Evolutionary conservation across 2,888 invertebrate species (phyloP).

Genomic region (Leptinotarsa rubiginosa): DNA sequence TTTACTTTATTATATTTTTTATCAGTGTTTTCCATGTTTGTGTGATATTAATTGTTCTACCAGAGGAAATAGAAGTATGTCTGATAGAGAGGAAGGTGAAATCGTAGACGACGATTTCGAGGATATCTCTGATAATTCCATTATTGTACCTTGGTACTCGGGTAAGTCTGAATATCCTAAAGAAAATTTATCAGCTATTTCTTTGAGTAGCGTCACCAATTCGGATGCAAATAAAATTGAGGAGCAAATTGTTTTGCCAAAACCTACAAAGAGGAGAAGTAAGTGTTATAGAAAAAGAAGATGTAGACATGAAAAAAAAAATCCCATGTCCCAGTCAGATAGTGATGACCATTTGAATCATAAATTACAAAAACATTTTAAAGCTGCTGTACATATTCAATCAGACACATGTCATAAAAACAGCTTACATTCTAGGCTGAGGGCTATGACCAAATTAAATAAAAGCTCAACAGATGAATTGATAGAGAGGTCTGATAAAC

Average conservation of each 20-base stretch:
- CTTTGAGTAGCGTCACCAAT: conserved; percentile 65
- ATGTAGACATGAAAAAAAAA: conserved; percentile 25
- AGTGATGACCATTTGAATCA: conserved; percentile 54
- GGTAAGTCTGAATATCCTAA: conserved; percentile 64
- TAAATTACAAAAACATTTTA: conserved; percentile 65
- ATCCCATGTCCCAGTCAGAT: conserved; percentile 47
- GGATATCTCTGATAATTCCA: conserved; percentile 64
- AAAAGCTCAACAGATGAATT: conserved; percentile 31
- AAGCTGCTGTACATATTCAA: conserved; percentile 69
- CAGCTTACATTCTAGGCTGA: conserved; percentile 59
- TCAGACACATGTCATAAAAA: conserved; percentile 54
- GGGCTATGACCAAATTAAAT: conserved; percentile 55
- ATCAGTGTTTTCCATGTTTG: neutral
- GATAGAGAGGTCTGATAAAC: conserved; percentile 29
- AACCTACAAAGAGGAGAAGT: conserved; percentile 25
- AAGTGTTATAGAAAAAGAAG: conserved; percentile 32
- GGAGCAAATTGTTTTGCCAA: neutral
- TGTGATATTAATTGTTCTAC: neutral
- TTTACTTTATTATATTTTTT: too few species aligned
- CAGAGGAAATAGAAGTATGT: neutral
- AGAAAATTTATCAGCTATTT: conserved; percentile 64
- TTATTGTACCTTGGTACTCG: conserved; percentile 54
- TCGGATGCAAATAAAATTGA: conserved; percentile 13
- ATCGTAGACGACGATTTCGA: conserved; percentile 64
- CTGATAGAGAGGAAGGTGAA: conserved; percentile 64